Conservation (phyloP, 1,140 invertebrate species). For the Platyura marginata region DNA sequence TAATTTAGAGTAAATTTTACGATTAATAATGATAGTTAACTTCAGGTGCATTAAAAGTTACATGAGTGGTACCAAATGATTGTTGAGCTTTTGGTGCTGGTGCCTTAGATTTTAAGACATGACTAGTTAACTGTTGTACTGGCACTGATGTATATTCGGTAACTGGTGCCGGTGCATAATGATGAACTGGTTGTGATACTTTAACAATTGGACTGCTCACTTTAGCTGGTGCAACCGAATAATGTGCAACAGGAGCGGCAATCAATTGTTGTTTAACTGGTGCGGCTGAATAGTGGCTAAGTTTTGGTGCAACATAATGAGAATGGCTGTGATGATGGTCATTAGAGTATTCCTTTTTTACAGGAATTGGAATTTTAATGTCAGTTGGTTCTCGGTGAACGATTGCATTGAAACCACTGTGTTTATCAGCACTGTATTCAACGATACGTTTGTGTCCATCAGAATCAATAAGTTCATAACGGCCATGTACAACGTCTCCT, state of each 20-base stretch:
- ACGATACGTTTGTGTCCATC: constrained; percentile 23
- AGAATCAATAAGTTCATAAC: constrained; percentile 25
- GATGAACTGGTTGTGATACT: not conserved
- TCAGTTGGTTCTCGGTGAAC: constrained; percentile 15
- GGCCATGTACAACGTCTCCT: constrained; percentile 31
- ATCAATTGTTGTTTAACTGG: no score
- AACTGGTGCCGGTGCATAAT: not conserved
- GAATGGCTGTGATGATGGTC: no score
- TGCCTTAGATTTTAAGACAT: constrained; percentile 12
- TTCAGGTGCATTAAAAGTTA: constrained; percentile 8
- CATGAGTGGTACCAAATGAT: constrained; percentile 8
- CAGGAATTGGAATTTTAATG: constrained; percentile 12
- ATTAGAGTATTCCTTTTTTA: no score
- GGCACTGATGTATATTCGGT: not conserved
- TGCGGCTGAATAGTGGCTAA: no score
- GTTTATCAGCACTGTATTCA: constrained; percentile 23
- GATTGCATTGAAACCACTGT: constrained; percentile 27
- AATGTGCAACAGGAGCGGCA: no score
- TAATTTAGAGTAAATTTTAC: constrained; percentile 1
- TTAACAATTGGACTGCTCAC: no score
- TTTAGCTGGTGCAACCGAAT: no score
- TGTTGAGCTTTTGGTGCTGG: constrained; percentile 6
- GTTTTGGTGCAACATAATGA: no score
- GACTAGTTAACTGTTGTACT: no score
- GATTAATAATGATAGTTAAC: constrained; percentile 2